Evolutionary conservation across 2,113 vertebrate genomes (phyloP).

Genomic region (Taurulus bubalis): DNA sequence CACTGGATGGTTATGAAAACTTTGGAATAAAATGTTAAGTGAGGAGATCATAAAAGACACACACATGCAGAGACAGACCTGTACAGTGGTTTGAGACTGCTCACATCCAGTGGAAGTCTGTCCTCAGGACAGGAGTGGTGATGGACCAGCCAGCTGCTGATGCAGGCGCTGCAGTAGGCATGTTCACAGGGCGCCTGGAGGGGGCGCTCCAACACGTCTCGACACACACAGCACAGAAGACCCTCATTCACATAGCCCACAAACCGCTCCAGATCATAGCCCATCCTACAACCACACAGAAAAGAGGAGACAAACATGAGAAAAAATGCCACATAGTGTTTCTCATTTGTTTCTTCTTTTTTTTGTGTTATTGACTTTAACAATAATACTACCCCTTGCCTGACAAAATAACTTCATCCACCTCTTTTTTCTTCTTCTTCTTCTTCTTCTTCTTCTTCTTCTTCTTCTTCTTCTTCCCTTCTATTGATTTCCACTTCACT

Average conservation of each 20-base stretch:
- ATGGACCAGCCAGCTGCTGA: constrained; percentile 89
- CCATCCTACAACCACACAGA: constrained; percentile 81
- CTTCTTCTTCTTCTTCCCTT: constrained; percentile 16
- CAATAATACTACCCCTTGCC: constrained; percentile 58
- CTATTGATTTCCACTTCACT: constrained; percentile 28
- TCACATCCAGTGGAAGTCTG: constrained; percentile 84
- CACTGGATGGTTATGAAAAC: background rate
- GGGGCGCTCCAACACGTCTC: constrained; percentile 88
- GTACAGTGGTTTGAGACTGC: constrained; percentile 86
- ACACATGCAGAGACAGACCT: constrained; percentile 77
- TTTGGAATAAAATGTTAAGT: background rate
- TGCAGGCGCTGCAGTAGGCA: constrained; percentile 89
- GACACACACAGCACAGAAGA: constrained; percentile 91
- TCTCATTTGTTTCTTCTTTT: background rate
- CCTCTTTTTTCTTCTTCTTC: constrained; percentile 19
- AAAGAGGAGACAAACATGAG: background rate
- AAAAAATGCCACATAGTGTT: background rate
- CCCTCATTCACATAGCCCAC: constrained; percentile 92
- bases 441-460: constrained; percentile 23
- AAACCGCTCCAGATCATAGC: constrained; percentile 91
- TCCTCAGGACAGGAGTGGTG: constrained; percentile 91
- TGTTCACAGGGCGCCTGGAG: constrained; percentile 93
- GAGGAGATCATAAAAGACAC: background rate
- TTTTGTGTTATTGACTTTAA: background rate
- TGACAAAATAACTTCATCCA: constrained; percentile 48